Evolutionary conservation across 2,888 invertebrate genomes (phyloP), one percentile per base, ranked within the genome.

Genomic region (Aphrophora alni): DNA sequence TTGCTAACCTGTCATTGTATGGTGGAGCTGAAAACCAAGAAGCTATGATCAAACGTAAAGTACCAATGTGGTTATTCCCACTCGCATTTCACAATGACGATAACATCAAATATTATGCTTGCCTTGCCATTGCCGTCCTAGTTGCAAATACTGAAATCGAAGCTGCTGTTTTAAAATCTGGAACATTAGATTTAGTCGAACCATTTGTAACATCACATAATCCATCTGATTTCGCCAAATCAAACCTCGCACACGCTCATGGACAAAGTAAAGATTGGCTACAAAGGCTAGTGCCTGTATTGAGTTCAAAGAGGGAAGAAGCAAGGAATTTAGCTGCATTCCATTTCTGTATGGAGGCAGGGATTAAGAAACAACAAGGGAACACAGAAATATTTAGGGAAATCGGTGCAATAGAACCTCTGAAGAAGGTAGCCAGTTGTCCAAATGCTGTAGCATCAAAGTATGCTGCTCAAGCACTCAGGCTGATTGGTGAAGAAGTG

Each of bases 311-410:
- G 87, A 91, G 98, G 82, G 97, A 98, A 87, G 99, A 99, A 89
- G 98, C 99, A 0, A 92, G 98, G 86, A 98, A 97, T 87, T 89
- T 99, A 85, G 99, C 98, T 3, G 98, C 99, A 44, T 99, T 99
- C 88, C 99, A 99, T 88, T 96, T 98, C 88, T 98, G 98, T 87
- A 98, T 99, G 98, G 99, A 99, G 89, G 98, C 99, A 14, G 97
- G 97, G 51, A 98, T 99, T 79, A 99, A 99, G 88, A 96, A 97
- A 86, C 95, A 95, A 86, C 97, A 97, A 88, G 95, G 95, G 4
- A 96, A 96, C 83, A 96, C 96, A 0, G 94, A 95, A 88, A 95
- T 98, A 86, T 98, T 98, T 88, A 91, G 94, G 82, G 97, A 97
- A 89, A 98, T 99, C 84, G 97, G 97, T 78, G 98, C 98, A 0